phyloP scores from a whole-genome alignment of 30 jellyfish, hydroid and myxozoan species.

The Sanderia malayensis region DNA sequence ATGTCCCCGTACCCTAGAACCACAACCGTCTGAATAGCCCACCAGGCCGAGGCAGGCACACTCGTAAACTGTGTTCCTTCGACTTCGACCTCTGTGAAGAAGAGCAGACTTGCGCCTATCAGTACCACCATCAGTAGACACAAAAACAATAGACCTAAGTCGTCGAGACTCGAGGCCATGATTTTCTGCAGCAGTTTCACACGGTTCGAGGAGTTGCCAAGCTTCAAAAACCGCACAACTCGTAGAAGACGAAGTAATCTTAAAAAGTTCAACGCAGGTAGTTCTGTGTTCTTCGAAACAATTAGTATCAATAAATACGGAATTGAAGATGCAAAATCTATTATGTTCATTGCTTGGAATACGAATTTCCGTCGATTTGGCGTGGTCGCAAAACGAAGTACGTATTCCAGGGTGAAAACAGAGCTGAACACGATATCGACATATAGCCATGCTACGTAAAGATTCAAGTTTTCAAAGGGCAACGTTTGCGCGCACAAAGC shows the following conservation, averaged over 20 bases:
- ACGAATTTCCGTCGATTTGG: constrained; percentile 45
- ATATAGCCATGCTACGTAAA: constrained; percentile 16
- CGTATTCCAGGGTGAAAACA: constrained; percentile 43
- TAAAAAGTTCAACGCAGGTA: constrained; percentile 12
- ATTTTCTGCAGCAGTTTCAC: constrained; percentile 26
- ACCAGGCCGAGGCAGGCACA: constrained; percentile 81
- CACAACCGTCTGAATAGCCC: constrained; percentile 84
- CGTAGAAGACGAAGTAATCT: constrained; percentile 54
- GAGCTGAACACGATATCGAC: constrained; percentile 42
- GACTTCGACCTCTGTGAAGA: constrained; percentile 46
- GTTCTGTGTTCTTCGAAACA: neutral
- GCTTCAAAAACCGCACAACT: constrained; percentile 47
- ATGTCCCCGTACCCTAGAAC: constrained; percentile 85
- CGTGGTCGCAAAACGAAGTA: constrained; percentile 30
- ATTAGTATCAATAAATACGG: constrained; percentile 47
- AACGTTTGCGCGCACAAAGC: constrained; percentile 12
- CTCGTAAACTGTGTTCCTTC: constrained; percentile 54
- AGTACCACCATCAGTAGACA: constrained; percentile 62
- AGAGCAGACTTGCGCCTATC: constrained; percentile 67
- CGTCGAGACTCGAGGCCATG: constrained; percentile 65
- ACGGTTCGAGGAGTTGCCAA: constrained; percentile 60
- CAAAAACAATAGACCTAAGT: constrained; percentile 47
- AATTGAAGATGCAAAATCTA: constrained; percentile 51
- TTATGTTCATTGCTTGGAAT: constrained; percentile 23
- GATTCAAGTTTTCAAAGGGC: neutral